Evolutionary conservation across 2,888 invertebrate genomes (phyloP).

Genomic region (Ormyrus thymus): DNA sequence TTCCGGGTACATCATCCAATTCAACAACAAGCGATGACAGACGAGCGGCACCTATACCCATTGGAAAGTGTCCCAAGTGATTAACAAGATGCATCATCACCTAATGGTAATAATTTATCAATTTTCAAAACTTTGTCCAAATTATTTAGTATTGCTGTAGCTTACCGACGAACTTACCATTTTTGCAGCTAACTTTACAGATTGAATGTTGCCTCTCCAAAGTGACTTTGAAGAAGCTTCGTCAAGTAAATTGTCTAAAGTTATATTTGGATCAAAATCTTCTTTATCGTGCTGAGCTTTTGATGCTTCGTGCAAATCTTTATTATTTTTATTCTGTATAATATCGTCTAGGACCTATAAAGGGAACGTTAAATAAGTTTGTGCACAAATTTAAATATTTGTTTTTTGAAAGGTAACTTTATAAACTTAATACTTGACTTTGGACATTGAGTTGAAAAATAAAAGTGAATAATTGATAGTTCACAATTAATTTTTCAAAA

Average conservation of each 20-base stretch:
- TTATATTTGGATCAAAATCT: slow-evolving; percentile 85
- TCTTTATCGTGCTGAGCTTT: slow-evolving; percentile 71
- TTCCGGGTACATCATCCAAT: slow-evolving; percentile 89
- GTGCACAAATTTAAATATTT: neutral
- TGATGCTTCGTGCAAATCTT: slow-evolving; percentile 55
- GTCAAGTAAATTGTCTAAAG: slow-evolving; percentile 81
- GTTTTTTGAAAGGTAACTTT: no score
- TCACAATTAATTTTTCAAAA: no score
- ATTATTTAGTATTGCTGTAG: no score
- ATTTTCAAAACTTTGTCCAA: no score
- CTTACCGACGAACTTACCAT: slow-evolving; percentile 72
- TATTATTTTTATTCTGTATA: slow-evolving; percentile 67
- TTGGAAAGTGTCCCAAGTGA: slow-evolving; percentile 95
- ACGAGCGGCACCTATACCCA: slow-evolving; percentile 91
- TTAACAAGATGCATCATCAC: slow-evolving; percentile 91
- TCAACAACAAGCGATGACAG: slow-evolving; percentile 93
- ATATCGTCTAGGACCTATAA: slow-evolving; percentile 71
- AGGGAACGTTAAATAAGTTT: slow-evolving; percentile 26
- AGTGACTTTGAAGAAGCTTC: slow-evolving; percentile 73
- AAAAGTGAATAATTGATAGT: neutral
- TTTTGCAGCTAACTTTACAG: slow-evolving; percentile 80
- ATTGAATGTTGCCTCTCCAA: slow-evolving; percentile 66
- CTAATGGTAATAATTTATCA: slow-evolving; percentile 69
- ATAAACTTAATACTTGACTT: no score
- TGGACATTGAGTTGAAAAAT: no score